phyloP scores from a whole-genome alignment of 2,797 vertebrate genomes.

The Sciaenops ocellatus region DNA sequence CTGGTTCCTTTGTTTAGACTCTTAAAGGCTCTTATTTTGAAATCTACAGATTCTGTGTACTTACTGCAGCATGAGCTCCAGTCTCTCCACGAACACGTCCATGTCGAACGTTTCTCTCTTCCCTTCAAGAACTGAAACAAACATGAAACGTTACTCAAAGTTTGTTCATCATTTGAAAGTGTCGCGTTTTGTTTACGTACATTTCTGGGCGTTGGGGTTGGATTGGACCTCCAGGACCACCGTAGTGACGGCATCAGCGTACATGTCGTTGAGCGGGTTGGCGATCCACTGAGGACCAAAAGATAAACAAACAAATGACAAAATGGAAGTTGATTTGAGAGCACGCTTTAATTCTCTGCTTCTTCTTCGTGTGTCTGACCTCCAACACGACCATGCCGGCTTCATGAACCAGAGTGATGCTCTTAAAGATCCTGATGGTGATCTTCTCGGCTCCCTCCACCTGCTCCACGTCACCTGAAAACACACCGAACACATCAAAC shows the following conservation, averaged over 20 bases:
- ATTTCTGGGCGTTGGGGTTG: slow-evolving; percentile 95
- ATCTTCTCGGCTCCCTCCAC: slow-evolving; percentile 92
- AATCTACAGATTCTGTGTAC: slow-evolving; percentile 57
- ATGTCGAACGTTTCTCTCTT: slow-evolving; percentile 86
- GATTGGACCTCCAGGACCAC: slow-evolving; percentile 96
- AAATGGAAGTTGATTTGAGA: no score
- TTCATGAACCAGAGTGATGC: slow-evolving; percentile 92
- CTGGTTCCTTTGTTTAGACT: no score
- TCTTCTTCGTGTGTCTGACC: slow-evolving; percentile 78
- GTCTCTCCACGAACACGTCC: slow-evolving; percentile 89
- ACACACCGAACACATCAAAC: not conserved
- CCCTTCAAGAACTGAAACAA: slow-evolving; percentile 78
- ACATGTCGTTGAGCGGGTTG: slow-evolving; percentile 98
- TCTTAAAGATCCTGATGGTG: slow-evolving; percentile 93
- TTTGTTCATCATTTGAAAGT: not conserved
- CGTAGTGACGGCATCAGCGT: slow-evolving; percentile 93
- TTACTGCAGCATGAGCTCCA: slow-evolving; percentile 97
- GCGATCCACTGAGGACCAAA: slow-evolving; percentile 90
- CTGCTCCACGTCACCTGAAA: slow-evolving; percentile 92
- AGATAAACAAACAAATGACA: not conserved
- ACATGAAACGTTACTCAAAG: not conserved
- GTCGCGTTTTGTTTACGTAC: slow-evolving; percentile 70
- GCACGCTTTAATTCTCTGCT: no score
- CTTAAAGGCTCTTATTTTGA: slow-evolving; percentile 20
- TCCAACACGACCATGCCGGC: slow-evolving; percentile 93